A percentile compares a stretch with the other conserved stretches of the same genome.
Conservation (phyloP, 2,797 vertebrate species). For the Chaunax sp. region DNA sequence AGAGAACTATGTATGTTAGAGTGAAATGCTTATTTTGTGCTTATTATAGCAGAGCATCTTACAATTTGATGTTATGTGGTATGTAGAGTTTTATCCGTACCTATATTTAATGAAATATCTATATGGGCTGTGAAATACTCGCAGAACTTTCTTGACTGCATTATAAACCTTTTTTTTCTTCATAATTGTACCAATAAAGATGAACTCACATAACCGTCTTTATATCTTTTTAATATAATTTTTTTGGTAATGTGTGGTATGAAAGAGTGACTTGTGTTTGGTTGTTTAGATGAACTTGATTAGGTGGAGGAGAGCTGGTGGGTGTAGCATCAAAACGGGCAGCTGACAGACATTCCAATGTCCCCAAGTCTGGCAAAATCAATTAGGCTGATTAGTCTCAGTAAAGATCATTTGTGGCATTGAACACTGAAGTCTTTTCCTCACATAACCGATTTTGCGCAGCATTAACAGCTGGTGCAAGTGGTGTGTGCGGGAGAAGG, state of each 20-base stretch:
- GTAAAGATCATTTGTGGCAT: slow-evolving; percentile 62
- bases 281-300: slow-evolving; percentile 3
- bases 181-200: neutral
- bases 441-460: slow-evolving; percentile 43
- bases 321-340: slow-evolving; percentile 20
- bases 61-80: neutral
- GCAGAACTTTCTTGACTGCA: slow-evolving; percentile 1
- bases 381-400: slow-evolving; percentile 73
- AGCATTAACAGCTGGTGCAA: slow-evolving; percentile 49
- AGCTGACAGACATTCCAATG: slow-evolving; percentile 62
- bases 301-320: slow-evolving; percentile 4
- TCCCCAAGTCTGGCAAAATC: slow-evolving; percentile 63
- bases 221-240: too few relatives aligned
- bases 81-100: neutral
- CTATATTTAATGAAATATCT: slow-evolving; percentile 9
- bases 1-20: neutral
- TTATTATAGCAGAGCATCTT: neutral
- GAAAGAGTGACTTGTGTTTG: neutral
- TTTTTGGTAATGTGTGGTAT: neutral
- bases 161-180: too few relatives aligned
- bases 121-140: neutral
- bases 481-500: slow-evolving; percentile 52
- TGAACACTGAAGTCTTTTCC: slow-evolving; percentile 66
- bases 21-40: neutral
- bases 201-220: neutral